phyloP scores from a whole-genome alignment of 2,113 vertebrate genomes.

The Hymenochirus boettgeri region DNA sequence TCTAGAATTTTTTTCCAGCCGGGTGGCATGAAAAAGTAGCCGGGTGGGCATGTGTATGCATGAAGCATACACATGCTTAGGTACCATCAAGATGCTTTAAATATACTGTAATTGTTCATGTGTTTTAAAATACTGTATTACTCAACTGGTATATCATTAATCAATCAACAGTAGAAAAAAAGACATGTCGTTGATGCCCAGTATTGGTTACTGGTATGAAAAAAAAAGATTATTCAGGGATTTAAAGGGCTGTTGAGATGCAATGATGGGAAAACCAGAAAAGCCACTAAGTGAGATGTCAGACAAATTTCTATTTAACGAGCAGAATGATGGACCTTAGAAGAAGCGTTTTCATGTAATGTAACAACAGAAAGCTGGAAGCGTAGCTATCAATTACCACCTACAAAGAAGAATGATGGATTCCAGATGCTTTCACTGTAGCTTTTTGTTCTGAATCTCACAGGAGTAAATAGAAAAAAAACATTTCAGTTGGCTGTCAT shows the following conservation, averaged over 20 bases:
- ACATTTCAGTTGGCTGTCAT: not conserved
- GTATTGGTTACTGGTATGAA: slow-evolving; percentile 22
- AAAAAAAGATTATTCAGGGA: slow-evolving; percentile 21
- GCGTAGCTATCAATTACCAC: slow-evolving; percentile 31
- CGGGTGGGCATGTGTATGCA: no score
- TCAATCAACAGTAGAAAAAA: slow-evolving; percentile 12
- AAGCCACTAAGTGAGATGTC: slow-evolving; percentile 18
- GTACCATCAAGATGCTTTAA: slow-evolving; percentile 3
- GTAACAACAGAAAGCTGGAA: slow-evolving; percentile 14
- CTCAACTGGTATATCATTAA: slow-evolving; percentile 12
- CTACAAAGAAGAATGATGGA: slow-evolving; percentile 25
- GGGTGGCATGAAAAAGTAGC: no score
- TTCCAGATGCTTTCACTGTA: slow-evolving; percentile 2
- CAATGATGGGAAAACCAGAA: slow-evolving; percentile 30
- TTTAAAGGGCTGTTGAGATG: slow-evolving; percentile 32
- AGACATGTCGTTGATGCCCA: not conserved
- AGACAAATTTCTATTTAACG: slow-evolving; percentile 27
- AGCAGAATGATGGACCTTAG: slow-evolving; percentile 17
- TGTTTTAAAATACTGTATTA: no score
- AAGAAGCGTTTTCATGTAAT: slow-evolving; percentile 32
- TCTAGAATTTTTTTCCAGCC: no score
- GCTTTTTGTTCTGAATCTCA: slow-evolving; percentile 19
- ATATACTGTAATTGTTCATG: not conserved
- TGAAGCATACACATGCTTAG: slow-evolving; percentile 4
- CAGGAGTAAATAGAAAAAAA: not conserved